Conservation (phyloP, 1,140 invertebrate genomes). For the Diachasma alloeum region DNA sequence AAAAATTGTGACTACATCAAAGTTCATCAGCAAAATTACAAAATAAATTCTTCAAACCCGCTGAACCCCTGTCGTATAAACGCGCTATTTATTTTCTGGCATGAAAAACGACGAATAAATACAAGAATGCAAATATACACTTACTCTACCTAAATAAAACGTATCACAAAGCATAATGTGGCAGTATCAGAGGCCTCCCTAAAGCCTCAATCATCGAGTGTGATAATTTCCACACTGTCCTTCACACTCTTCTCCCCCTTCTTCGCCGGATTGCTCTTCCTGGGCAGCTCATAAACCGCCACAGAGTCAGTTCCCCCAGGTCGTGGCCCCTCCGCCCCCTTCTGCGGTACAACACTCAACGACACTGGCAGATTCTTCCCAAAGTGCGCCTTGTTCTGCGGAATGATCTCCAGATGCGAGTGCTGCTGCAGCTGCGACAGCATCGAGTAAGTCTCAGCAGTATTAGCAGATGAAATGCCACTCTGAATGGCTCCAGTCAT, state of each 20-base stretch:
- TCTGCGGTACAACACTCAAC: constrained; percentile 41
- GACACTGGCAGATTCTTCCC: constrained; percentile 42
- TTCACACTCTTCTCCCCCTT: constrained; percentile 40
- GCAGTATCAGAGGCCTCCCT: no score
- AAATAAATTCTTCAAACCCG: no score
- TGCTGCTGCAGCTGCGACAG: constrained; percentile 72
- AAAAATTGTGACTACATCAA: no score
- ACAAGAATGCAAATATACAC: not conserved
- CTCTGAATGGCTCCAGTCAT: constrained; percentile 25
- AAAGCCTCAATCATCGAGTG: constrained; percentile 59
- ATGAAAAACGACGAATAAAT: constrained; percentile 8
- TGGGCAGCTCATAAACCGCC: constrained; percentile 38
- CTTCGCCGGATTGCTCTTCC: constrained; percentile 22
- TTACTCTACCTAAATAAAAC: constrained; percentile 35
- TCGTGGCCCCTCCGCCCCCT: constrained; percentile 35
- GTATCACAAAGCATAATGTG: constrained; percentile 17
- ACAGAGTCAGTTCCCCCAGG: constrained; percentile 28
- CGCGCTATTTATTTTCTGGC: not conserved
- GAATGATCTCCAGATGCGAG: constrained; percentile 70
- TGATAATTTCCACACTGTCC: constrained; percentile 61
- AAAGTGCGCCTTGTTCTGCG: constrained; percentile 52
- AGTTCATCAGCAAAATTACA: no score
- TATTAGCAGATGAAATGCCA: constrained; percentile 29
- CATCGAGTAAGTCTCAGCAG: constrained; percentile 44
- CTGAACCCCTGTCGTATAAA: not conserved